Conservation (phyloP, 2,113 vertebrate genomes). For the Carettochelys insculpta region DNA sequence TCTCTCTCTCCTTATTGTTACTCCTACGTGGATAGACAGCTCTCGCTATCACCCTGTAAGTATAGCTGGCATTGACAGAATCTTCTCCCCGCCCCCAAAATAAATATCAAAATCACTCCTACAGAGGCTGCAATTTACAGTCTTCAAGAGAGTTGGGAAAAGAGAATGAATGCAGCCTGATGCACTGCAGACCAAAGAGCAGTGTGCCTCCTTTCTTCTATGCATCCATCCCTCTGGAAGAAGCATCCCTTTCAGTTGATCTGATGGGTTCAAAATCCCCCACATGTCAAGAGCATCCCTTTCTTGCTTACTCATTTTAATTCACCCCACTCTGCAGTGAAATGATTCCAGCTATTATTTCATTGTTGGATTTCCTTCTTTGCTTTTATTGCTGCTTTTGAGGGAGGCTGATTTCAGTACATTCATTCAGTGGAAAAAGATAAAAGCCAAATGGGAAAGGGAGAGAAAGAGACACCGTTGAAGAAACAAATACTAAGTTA, state of each 20-base stretch:
- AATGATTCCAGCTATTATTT: accelerated
- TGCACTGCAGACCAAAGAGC: background rate
- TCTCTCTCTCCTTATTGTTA: background rate
- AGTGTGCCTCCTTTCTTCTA: background rate
- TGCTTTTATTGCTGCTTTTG: background rate
- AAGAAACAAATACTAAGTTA: constrained; percentile 58
- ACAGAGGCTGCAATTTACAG: background rate
- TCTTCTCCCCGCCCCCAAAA: background rate
- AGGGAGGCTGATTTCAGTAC: background rate
- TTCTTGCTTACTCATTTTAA: background rate
- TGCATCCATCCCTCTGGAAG: background rate
- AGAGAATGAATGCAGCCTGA: background rate
- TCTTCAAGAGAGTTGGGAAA: background rate
- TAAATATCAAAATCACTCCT: background rate
- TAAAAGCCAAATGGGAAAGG: background rate
- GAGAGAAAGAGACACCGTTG: constrained; percentile 30
- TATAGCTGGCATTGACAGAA: background rate
- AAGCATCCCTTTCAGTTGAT: background rate
- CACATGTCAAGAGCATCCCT: accelerated
- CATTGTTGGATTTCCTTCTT: background rate
- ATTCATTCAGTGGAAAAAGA: background rate
- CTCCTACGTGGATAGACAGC: background rate
- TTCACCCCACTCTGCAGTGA: background rate
- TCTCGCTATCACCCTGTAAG: background rate
- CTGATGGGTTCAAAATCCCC: background rate